phyloP scores from a whole-genome alignment of 2,888 invertebrate genomes.

The Agonopterix alstromeriana region DNA sequence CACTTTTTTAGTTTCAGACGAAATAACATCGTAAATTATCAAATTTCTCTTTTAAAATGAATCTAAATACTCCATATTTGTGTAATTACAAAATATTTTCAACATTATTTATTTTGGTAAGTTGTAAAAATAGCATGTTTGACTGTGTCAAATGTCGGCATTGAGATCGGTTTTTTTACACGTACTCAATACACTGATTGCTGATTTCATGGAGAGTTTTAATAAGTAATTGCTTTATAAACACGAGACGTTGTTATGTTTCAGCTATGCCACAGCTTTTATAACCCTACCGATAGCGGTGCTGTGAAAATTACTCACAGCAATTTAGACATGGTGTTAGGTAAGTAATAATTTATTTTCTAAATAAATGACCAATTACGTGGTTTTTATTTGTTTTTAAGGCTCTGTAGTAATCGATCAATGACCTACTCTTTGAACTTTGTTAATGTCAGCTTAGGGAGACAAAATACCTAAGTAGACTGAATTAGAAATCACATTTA shows the following conservation, averaged over 20 bases:
- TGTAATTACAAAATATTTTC: constrained; percentile 41
- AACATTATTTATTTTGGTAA: constrained; percentile 53
- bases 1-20: too few species aligned
- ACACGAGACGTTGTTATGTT: constrained; percentile 50
- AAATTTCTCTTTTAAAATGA: constrained; percentile 28
- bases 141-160: neutral
- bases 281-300: constrained; percentile 87
- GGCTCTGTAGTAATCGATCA: too few species aligned
- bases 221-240: constrained; percentile 44
- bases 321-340: constrained; percentile 90
- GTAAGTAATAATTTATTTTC: constrained; percentile 64
- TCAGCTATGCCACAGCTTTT: constrained; percentile 77
- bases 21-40: too few species aligned
- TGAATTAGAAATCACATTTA: too few species aligned
- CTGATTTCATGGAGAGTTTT: constrained; percentile 58
- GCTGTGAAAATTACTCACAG: constrained; percentile 87
- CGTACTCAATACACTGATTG: constrained; percentile 32
- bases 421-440: too few species aligned
- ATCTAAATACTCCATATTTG: constrained; percentile 33
- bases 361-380: too few species aligned
- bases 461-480: too few species aligned
- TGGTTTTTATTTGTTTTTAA: too few species aligned
- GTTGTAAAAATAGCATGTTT: constrained; percentile 14
- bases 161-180: constrained; percentile 16
- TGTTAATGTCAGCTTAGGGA: too few species aligned